These are phyloP conservation scores for Isoperla grammatica DNA, from an alignment of 2,888 invertebrate genomes.

Conservation along the genomic window DNA sequence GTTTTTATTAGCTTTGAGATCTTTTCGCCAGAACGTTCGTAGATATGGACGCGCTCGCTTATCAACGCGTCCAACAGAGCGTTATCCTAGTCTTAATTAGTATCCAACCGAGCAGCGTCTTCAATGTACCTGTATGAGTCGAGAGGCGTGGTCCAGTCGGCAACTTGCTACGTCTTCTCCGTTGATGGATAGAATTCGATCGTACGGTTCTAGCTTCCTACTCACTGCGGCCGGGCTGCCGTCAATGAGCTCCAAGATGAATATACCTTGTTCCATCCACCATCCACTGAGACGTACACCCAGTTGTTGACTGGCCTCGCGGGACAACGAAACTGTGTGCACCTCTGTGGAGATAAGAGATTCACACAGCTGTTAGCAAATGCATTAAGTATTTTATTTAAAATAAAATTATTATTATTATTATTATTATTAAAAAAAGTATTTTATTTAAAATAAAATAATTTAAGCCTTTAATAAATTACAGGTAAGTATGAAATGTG, in stretches of 20 bases:
- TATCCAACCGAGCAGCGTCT: too few species aligned
- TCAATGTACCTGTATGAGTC: constrained; percentile 36
- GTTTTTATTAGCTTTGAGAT: too few species aligned
- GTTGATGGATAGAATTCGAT: constrained; percentile 46
- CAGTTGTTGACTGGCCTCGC: constrained; percentile 41
- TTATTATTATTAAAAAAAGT: too few species aligned
- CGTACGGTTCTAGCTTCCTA: constrained; percentile 44
- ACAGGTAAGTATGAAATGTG: too few species aligned
- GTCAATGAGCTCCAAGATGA: constrained; percentile 38
- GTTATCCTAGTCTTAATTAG: too few species aligned
- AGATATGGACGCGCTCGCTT: too few species aligned
- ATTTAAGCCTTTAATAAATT: too few species aligned
- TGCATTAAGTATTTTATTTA: too few species aligned
- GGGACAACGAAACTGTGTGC: constrained; percentile 42
- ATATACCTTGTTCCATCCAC: constrained; percentile 36
- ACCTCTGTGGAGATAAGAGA: constrained; percentile 37
- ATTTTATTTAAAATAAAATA: too few species aligned
- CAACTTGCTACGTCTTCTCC: constrained; percentile 43
- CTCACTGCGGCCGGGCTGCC: constrained; percentile 43
- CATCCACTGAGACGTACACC: constrained; percentile 39
- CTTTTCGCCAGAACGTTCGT: too few species aligned
- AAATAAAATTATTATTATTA: too few species aligned
- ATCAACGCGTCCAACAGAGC: too few species aligned
- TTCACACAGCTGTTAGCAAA: neutral
- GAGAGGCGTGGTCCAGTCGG: constrained; percentile 45